These are phyloP conservation scores for Lindbergichthys nudifrons DNA, from an alignment of 2,797 vertebrate species.

Conservation along the genomic window DNA sequence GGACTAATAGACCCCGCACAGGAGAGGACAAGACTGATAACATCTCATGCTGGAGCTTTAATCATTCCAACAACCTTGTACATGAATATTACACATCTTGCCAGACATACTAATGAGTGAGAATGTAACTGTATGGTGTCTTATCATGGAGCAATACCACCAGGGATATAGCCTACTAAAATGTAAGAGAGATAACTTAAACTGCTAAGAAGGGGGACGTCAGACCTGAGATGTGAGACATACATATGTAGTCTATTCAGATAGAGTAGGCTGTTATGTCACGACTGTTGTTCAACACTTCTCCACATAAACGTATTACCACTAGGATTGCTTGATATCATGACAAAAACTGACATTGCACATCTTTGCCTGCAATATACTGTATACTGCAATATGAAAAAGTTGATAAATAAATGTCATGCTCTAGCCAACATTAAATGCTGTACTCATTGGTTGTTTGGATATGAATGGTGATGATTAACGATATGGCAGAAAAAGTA, in stretches of 20 bases:
- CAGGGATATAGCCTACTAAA: constrained; percentile 9
- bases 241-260: neutral
- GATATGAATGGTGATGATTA: no score
- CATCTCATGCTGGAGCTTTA: constrained; percentile 65
- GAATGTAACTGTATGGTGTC: constrained; percentile 31
- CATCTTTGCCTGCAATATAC: no score
- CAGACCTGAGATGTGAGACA: neutral
- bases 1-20: constrained; percentile 72
- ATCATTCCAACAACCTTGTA: constrained; percentile 69
- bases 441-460: no score
- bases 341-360: no score
- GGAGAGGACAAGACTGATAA: constrained; percentile 72
- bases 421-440: no score
- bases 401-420: no score
- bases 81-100: constrained; percentile 72
- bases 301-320: neutral
- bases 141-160: constrained; percentile 42
- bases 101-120: constrained; percentile 57
- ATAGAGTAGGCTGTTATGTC: neutral
- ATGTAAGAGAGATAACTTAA: neutral
- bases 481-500: no score
- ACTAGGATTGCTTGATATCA: no score
- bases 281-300: neutral
- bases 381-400: no score
- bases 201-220: neutral